Evolutionary conservation across 30 jellyfish, hydroid and myxozoan genomes (phyloP).

Genomic region (Catostylus mosaicus): DNA sequence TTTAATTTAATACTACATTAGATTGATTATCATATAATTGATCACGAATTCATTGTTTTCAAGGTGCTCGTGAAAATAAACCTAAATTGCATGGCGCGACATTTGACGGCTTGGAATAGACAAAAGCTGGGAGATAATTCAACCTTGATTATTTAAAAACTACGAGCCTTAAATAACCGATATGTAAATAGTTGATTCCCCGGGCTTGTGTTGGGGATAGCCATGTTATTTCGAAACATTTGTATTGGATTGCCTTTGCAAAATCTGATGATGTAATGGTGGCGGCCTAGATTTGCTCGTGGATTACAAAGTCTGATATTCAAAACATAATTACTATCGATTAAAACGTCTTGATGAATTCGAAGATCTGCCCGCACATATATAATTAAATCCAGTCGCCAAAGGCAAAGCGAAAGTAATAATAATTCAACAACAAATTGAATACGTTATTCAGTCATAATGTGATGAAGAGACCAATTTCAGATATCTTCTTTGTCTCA

Average conservation of each 20-base stretch:
- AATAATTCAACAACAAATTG: constrained; percentile 52
- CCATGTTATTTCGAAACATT: constrained; percentile 49
- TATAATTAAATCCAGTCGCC: constrained; percentile 82
- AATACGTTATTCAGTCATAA: constrained; percentile 56
- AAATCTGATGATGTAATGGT: constrained; percentile 34
- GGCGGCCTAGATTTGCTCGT: constrained; percentile 72
- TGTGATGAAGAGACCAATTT: constrained; percentile 75
- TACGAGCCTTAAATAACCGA: background rate
- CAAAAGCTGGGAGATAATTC: constrained; percentile 30
- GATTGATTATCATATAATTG: constrained; percentile 49
- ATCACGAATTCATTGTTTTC: constrained; percentile 41
- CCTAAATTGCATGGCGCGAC: constrained; percentile 57
- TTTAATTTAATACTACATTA: constrained; percentile 11
- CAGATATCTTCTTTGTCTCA: constrained; percentile 58
- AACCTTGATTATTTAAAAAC: constrained; percentile 2
- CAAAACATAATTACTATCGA: constrained; percentile 60
- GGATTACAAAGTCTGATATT: constrained; percentile 67
- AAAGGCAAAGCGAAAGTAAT: constrained; percentile 62
- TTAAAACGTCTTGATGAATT: constrained; percentile 68
- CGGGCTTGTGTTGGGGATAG: background rate
- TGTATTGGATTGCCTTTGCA: constrained; percentile 35
- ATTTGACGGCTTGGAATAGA: constrained; percentile 26
- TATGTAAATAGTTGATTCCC: background rate
- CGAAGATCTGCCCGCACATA: constrained; percentile 45
- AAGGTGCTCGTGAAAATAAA: constrained; percentile 24